Evolutionary conservation across 2,113 vertebrate genomes (phyloP).

Genomic region (Lathamus discolor): DNA sequence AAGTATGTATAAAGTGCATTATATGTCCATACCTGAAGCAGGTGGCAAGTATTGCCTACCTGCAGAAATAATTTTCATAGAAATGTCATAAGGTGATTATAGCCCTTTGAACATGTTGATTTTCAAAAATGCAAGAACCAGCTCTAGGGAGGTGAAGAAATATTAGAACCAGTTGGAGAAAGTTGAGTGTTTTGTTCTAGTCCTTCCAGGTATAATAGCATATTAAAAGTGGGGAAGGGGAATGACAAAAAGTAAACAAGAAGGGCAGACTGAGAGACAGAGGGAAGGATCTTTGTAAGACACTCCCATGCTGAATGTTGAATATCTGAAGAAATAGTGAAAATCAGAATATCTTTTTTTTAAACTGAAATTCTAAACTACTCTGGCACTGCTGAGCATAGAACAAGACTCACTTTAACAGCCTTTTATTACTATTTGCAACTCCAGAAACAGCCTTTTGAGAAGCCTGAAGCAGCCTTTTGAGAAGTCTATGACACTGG

Average conservation of each 20-base stretch:
- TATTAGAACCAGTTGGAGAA: not conserved
- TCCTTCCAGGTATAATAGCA: not conserved
- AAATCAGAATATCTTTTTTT: not conserved
- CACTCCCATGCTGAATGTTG: not conserved
- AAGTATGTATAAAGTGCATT: not conserved
- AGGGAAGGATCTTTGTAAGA: not conserved
- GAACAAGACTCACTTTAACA: not conserved
- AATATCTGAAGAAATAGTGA: not conserved
- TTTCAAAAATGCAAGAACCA: not conserved
- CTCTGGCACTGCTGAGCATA: not conserved
- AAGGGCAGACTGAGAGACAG: not conserved
- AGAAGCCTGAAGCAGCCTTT: not conserved
- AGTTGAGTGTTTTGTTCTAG: not conserved
- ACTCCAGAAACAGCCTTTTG: not conserved
- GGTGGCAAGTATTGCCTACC: not conserved
- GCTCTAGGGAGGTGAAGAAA: not conserved
- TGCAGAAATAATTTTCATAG: not conserved
- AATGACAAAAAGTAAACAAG: rapidly evolving
- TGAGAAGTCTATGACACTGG: not conserved
- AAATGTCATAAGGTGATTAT: not conserved
- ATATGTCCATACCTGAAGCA: not conserved
- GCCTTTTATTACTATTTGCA: not conserved
- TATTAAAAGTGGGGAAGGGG: not conserved
- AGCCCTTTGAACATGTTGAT: not conserved
- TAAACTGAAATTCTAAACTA: not conserved